phyloP scores from a whole-genome alignment of 2,113 vertebrate species.

The Hippocampus mohnikei region DNA sequence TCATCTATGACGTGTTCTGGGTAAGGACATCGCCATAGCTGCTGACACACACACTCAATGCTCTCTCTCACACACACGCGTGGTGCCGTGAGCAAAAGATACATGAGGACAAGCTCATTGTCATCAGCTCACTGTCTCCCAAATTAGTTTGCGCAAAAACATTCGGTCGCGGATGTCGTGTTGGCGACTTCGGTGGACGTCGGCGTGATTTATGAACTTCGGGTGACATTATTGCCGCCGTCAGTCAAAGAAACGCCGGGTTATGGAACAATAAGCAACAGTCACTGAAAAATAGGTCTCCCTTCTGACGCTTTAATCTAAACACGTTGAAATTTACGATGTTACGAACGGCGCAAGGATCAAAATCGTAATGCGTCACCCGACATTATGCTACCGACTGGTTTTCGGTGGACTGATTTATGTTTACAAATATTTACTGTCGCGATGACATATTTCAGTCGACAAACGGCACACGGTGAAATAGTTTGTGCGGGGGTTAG shows the following conservation, averaged over 20 bases:
- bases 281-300: neutral
- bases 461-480: too few relatives aligned
- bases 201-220: neutral
- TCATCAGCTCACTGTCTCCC: slow-evolving; percentile 1
- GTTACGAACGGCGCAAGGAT: too few relatives aligned
- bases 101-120: neutral
- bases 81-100: neutral
- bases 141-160: slow-evolving; percentile 4
- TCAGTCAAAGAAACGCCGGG: neutral
- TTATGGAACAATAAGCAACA: neutral
- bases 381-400: too few relatives aligned
- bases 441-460: neutral
- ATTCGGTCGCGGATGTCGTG: neutral
- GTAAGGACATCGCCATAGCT: slow-evolving; percentile 71
- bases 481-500: too few relatives aligned
- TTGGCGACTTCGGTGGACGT: neutral
- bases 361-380: too few relatives aligned
- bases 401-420: neutral
- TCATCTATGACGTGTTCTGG: slow-evolving; percentile 99
- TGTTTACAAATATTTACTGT: neutral
- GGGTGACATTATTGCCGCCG: neutral
- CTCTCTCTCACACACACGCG: neutral
- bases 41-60: neutral
- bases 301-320: neutral
- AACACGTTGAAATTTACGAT: too few relatives aligned